These are phyloP conservation scores for Zingel zingel DNA, from an alignment of 2,113 vertebrate species.

Conservation along the genomic window DNA sequence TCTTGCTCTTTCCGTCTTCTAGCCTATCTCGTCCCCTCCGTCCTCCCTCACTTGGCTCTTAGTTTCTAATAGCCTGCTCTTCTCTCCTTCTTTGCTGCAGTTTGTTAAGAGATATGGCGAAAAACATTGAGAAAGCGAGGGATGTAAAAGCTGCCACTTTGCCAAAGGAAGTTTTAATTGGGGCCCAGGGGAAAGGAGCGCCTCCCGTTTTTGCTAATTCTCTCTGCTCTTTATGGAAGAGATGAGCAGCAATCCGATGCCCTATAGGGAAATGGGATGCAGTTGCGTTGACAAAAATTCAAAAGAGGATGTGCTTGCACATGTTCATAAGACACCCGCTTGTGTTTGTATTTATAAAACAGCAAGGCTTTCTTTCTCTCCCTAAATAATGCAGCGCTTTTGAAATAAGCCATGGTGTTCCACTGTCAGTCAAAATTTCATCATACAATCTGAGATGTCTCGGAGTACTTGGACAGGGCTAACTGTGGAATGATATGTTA, in stretches of 20 bases:
- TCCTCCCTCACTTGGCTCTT: slow-evolving; percentile 59
- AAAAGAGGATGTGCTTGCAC: slow-evolving; percentile 37
- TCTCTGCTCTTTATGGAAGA: slow-evolving; percentile 76
- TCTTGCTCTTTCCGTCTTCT: slow-evolving; percentile 67
- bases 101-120: slow-evolving; percentile 67
- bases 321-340: slow-evolving; percentile 46
- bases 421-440: slow-evolving; percentile 59
- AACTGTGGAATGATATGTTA: slow-evolving; percentile 46
- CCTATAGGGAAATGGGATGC: slow-evolving; percentile 67
- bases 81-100: slow-evolving; percentile 63
- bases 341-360: slow-evolving; percentile 66
- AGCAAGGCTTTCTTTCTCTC: slow-evolving; percentile 38
- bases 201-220: slow-evolving; percentile 73
- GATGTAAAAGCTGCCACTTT: slow-evolving; percentile 76
- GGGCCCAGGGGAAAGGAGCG: slow-evolving; percentile 76
- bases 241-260: slow-evolving; percentile 65
- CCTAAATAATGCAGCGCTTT: slow-evolving; percentile 49
- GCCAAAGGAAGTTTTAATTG: slow-evolving; percentile 86
- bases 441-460: slow-evolving; percentile 39
- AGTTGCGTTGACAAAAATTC: slow-evolving; percentile 68
- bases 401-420: slow-evolving; percentile 40
- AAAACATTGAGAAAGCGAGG: slow-evolving; percentile 48
- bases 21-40: slow-evolving; percentile 47
- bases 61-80: slow-evolving; percentile 70
- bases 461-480: slow-evolving; percentile 37